A percentile compares a stretch with the other conserved stretches of the same genome.
Conservation (phyloP, 2,113 vertebrate genomes). For the Clinocottus analis region DNA sequence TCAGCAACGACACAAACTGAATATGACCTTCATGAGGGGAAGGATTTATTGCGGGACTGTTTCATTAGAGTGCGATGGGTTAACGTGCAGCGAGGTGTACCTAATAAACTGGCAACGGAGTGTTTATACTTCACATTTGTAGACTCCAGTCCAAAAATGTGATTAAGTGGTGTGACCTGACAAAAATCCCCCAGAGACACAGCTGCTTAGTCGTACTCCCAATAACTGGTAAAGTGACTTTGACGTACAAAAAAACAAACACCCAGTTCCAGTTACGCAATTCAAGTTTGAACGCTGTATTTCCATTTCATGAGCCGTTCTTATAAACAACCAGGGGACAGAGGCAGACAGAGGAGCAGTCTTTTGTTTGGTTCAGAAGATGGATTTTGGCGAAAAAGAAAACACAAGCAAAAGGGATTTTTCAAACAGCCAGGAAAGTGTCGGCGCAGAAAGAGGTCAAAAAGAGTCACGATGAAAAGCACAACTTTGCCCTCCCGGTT, state of each 20-base stretch:
- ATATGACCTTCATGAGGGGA: background rate
- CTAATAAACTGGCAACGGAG: background rate
- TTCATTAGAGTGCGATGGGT: background rate
- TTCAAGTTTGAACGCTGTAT: background rate
- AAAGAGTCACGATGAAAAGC: conserved; percentile 18
- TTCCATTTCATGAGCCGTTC: background rate
- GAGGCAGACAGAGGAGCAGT: conserved; percentile 14
- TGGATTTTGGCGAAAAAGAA: background rate
- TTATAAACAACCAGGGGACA: conserved; percentile 7
- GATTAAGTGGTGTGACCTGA: background rate
- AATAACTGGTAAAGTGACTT: background rate
- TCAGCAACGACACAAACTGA: background rate
- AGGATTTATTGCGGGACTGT: background rate
- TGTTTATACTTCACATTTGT: background rate
- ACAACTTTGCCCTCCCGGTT: background rate
- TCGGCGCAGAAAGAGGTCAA: conserved; percentile 15
- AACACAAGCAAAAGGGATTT: conserved; percentile 15
- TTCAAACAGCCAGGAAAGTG: conserved; percentile 20
- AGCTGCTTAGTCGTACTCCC: conserved; percentile 16
- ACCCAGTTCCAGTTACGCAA: background rate
- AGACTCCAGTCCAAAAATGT: background rate
- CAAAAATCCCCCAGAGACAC: conserved; percentile 3
- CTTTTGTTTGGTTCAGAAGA: conserved; percentile 12
- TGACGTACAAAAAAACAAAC: conserved; percentile 6
- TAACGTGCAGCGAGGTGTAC: background rate